Evolutionary conservation across 2,113 vertebrate genomes (phyloP).

Genomic region (Plestiodon gilberti): DNA sequence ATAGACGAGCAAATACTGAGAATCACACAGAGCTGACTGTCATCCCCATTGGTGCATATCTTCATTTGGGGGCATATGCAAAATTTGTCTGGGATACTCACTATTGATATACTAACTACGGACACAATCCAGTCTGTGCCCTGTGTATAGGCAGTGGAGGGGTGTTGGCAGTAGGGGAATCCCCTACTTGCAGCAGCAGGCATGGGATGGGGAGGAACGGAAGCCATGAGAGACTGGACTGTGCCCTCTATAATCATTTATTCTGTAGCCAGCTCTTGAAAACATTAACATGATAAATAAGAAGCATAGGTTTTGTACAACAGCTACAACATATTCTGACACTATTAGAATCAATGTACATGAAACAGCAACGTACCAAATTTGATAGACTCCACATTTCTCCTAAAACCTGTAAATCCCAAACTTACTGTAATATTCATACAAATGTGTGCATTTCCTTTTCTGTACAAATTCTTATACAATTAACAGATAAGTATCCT

Average conservation of each 20-base stretch:
- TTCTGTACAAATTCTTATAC: conserved; percentile 41
- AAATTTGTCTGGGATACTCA: not conserved
- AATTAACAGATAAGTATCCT: conserved; percentile 47
- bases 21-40: not conserved
- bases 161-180: not conserved
- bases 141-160: not conserved
- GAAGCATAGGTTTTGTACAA: conserved; percentile 65
- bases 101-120: not conserved
- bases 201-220: not conserved
- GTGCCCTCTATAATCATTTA: conserved; percentile 36
- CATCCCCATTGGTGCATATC: not conserved
- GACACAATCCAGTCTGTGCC: too few relatives aligned
- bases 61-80: not conserved
- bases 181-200: not conserved
- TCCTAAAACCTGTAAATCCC: conserved; percentile 56
- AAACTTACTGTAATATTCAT: conserved; percentile 57
- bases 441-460: conserved; percentile 35
- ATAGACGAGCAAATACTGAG: not conserved
- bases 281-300: conserved; percentile 69
- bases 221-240: not conserved
- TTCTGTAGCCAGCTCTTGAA: conserved; percentile 50
- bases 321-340: conserved; percentile 71
- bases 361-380: conserved; percentile 64
- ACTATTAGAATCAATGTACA: conserved; percentile 66
- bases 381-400: conserved; percentile 40